Conservation (phyloP, 2,797 vertebrate species). For the Lacerta viridis region DNA sequence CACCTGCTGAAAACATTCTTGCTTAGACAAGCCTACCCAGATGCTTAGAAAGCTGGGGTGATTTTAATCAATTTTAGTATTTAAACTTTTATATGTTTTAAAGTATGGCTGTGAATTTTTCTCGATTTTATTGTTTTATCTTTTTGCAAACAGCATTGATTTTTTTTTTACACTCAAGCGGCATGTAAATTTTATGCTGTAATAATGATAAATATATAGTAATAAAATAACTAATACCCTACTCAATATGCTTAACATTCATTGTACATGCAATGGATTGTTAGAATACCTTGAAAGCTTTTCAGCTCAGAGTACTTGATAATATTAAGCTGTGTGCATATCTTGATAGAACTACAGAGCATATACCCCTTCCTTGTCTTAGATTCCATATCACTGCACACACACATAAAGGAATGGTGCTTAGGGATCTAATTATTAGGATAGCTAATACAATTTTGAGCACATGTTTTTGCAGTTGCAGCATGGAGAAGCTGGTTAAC, state of each 20-base stretch:
- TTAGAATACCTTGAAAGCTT: not conserved
- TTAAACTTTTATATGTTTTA: too few relatives aligned
- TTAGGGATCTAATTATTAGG: not conserved
- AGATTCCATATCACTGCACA: not conserved
- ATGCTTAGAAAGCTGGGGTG: too few relatives aligned
- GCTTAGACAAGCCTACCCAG: too few relatives aligned
- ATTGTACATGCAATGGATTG: not conserved
- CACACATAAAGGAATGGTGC: not conserved
- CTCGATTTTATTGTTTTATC: too few relatives aligned
- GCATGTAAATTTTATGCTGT: too few relatives aligned
- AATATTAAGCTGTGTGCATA: not conserved
- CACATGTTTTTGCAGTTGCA: not conserved
- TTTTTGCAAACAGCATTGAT: too few relatives aligned
- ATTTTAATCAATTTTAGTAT: too few relatives aligned
- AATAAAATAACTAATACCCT: not conserved
- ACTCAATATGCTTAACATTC: not conserved
- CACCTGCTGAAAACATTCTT: too few relatives aligned
- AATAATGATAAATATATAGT: too few relatives aligned
- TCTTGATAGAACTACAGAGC: not conserved
- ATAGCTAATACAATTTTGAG: not conserved
- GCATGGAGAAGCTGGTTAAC: not conserved
- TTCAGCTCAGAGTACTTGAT: not conserved
- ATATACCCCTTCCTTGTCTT: fast-evolving
- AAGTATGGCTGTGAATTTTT: too few relatives aligned
- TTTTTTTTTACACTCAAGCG: too few relatives aligned